phyloP scores from a whole-genome alignment of 2,797 vertebrate genomes.

The Lepus townsendii region DNA sequence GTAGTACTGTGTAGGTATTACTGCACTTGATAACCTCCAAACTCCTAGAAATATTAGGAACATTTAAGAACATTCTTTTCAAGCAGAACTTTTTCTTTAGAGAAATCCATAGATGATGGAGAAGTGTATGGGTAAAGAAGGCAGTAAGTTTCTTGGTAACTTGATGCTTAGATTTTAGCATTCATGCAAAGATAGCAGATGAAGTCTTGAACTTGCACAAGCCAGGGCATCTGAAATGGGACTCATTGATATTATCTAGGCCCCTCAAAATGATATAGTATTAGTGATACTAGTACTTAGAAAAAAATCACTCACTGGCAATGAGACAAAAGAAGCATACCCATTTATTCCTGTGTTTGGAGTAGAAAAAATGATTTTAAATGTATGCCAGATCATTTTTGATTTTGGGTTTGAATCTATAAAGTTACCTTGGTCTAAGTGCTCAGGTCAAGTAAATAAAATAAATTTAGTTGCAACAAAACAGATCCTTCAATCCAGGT shows the following conservation, averaged over 20 bases:
- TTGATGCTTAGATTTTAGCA: not conserved
- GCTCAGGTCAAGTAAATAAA: not conserved
- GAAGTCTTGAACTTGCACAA: not conserved
- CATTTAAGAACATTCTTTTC: too few relatives aligned
- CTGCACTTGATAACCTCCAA: not conserved
- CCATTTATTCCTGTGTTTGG: not conserved
- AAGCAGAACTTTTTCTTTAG: too few relatives aligned
- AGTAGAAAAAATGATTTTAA: not conserved
- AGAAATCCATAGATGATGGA: not conserved
- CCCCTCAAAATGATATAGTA: not conserved
- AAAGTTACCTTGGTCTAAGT: not conserved
- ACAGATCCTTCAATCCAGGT: not conserved
- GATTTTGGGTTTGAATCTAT: not conserved
- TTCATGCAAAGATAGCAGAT: not conserved
- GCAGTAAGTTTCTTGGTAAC: not conserved
- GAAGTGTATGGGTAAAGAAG: not conserved
- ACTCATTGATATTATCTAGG: too few relatives aligned
- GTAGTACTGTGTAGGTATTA: not conserved
- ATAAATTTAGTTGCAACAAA: not conserved
- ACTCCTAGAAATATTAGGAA: not conserved
- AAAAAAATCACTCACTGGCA: not conserved
- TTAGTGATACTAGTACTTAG: not conserved
- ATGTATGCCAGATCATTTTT: not conserved
- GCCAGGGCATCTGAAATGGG: too few relatives aligned
- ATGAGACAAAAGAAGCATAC: not conserved